Evolutionary conservation across 2,888 invertebrate species (phyloP).

Genomic region (Allacma fusca): DNA sequence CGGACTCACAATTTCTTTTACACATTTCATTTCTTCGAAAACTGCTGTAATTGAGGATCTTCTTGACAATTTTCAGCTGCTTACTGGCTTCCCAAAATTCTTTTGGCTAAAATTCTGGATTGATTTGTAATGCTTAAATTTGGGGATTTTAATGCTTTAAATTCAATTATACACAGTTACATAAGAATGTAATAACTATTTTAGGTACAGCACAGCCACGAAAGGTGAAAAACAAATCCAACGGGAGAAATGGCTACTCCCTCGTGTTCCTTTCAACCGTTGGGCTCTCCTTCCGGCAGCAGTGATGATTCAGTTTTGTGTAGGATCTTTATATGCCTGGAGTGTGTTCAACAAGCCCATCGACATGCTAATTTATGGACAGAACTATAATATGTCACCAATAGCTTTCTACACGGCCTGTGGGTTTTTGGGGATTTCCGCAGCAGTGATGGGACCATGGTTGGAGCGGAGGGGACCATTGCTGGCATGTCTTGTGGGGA

Average conservation of each 20-base stretch:
- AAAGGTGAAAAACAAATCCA: slow-evolving; percentile 32
- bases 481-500: slow-evolving; percentile 39
- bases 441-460: slow-evolving; percentile 58
- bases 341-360: slow-evolving; percentile 60
- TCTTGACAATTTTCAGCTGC: too few relatives aligned
- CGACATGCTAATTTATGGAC: slow-evolving; percentile 51
- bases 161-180: too few relatives aligned
- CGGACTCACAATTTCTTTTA: too few relatives aligned
- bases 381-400: slow-evolving; percentile 51
- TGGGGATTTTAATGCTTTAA: too few relatives aligned
- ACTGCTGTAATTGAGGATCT: too few relatives aligned
- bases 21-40: too few relatives aligned
- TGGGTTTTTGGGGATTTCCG: slow-evolving; percentile 53
- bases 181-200: too few relatives aligned
- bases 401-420: slow-evolving; percentile 58
- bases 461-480: slow-evolving; percentile 56
- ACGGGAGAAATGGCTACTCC: slow-evolving; percentile 40
- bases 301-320: slow-evolving; percentile 54
- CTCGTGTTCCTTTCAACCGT: slow-evolving; percentile 48
- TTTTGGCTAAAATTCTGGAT: too few relatives aligned
- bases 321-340: slow-evolving; percentile 59
- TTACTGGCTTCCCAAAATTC: too few relatives aligned
- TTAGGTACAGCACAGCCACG: neutral
- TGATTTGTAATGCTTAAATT: too few relatives aligned
- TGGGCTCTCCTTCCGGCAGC: slow-evolving; percentile 57